Evolutionary conservation across 2,888 invertebrate species (phyloP), one percentile per base, ranked within the genome.

Genomic region (Drosophila ezoana): DNA sequence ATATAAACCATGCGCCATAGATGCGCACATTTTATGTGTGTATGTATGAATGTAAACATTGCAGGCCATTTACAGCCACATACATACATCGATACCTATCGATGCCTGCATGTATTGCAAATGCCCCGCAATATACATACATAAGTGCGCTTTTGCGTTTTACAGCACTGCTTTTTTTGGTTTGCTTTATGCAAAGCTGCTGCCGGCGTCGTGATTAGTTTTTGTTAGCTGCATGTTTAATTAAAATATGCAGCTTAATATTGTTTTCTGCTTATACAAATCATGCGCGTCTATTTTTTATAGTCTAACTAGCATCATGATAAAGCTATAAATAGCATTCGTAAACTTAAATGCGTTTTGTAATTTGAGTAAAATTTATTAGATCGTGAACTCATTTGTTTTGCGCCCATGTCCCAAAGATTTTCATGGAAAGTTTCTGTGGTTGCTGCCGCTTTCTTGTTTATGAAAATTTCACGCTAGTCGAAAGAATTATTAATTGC

Each of bases 401-500:
- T 62, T 62, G 58, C 60, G 64, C 60, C 67, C 37, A 18, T 60
- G 40, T 76, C 62, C 72, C 72, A 60, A 69, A 79, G 82, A 79
- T 82, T 86, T 86, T 79, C 86, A 76, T 81, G 85, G 80, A 87
- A 81, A 83, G 87, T 78, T 87, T 61, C 71, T 83, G 86, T 70
- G 83, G 88, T 81, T 79, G 72, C 68, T 48, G 35, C 44, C 44
- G 65, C 66, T 73, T 76, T 76, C 75, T 76, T 76, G 76, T 61
- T 75, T 86, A 79, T 76, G 79, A 87, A 87, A 81, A 81, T 88
- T 86, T 87, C 81, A 86, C 85, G 86, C 81, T 75, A 86, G 81
- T 84, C 79, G 69, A 76, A 86, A 88, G 85, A 85, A 87, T 85
- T 87, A 85, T 87, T 85, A 85, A 85, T 85, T 85, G 86, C 83